These are phyloP conservation scores for Erythrocercus mccallii DNA, from an alignment of 2,113 vertebrate genomes.

Conservation along the genomic window DNA sequence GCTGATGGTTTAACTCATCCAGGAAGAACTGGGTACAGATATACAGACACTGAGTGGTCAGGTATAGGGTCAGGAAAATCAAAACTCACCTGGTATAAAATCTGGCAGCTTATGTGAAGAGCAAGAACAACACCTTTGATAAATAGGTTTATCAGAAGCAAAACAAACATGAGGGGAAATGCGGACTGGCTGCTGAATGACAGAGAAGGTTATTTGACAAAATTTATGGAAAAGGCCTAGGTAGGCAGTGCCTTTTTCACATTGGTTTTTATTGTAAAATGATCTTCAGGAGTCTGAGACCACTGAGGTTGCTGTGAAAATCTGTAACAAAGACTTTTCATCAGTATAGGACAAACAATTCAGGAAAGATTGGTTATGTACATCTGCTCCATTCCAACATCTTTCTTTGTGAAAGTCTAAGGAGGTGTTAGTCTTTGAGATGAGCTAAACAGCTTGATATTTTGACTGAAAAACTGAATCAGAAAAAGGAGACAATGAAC, in stretches of 20 bases:
- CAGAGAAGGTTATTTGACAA: background rate
- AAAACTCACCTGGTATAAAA: background rate
- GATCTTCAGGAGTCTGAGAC: background rate
- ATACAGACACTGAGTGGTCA: background rate
- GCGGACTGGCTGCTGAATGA: background rate
- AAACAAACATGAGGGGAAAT: background rate
- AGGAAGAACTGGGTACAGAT: background rate
- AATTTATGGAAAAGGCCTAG: background rate
- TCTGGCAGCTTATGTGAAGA: background rate
- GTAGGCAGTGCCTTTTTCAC: background rate
- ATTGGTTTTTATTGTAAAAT: background rate
- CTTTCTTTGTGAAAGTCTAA: background rate
- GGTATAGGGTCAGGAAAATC: background rate
- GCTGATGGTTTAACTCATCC: background rate
- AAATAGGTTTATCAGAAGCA: background rate
- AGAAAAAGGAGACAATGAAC: background rate
- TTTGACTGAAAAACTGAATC: background rate
- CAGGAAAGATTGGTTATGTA: background rate
- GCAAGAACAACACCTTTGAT: background rate
- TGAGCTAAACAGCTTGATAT: background rate
- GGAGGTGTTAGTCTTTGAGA: background rate
- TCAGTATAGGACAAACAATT: background rate
- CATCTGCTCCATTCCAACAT: background rate
- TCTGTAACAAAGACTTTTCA: background rate
- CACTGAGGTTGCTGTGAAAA: background rate